Percentiles rank a stretch among this genome's conserved stretches.
Conservation (phyloP, 2,113 vertebrate genomes). For the Centropus unirufus region DNA sequence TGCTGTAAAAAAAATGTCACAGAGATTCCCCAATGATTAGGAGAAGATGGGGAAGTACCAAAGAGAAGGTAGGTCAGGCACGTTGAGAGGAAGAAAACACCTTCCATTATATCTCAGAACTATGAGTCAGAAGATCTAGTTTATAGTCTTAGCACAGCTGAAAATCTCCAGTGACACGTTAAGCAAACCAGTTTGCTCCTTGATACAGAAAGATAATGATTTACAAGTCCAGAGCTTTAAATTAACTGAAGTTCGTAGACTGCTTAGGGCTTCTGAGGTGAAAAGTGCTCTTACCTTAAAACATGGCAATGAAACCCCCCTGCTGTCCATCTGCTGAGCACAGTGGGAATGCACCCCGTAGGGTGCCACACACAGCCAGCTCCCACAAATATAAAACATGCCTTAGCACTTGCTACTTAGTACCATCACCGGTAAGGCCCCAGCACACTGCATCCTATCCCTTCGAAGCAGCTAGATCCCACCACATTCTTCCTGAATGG, state of each 20-base stretch:
- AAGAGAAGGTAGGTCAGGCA: not conserved
- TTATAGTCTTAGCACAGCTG: not conserved
- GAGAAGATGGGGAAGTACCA: not conserved
- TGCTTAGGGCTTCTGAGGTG: not conserved
- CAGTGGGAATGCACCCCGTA: fast-evolving
- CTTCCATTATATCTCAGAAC: not conserved
- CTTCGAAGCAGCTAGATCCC: not conserved
- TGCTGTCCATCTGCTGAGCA: not conserved
- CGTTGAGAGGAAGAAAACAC: not conserved
- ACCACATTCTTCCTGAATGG: not conserved
- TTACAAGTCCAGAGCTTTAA: not conserved
- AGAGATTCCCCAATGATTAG: not conserved
- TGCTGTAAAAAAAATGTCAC: conserved; percentile 9
- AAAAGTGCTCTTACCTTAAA: not conserved
- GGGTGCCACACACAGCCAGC: not conserved
- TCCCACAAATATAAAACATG: not conserved
- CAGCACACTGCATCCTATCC: not conserved
- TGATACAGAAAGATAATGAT: not conserved
- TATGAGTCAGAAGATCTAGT: not conserved
- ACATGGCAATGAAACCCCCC: not conserved
- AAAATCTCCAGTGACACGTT: not conserved
- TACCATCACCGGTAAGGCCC: not conserved
- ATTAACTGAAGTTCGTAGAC: not conserved
- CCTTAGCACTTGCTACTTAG: not conserved
- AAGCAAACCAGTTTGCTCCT: not conserved